These are phyloP conservation scores for Gasterosteus nipponicus DNA, from an alignment of 2,113 vertebrate species.

Conservation along the genomic window DNA sequence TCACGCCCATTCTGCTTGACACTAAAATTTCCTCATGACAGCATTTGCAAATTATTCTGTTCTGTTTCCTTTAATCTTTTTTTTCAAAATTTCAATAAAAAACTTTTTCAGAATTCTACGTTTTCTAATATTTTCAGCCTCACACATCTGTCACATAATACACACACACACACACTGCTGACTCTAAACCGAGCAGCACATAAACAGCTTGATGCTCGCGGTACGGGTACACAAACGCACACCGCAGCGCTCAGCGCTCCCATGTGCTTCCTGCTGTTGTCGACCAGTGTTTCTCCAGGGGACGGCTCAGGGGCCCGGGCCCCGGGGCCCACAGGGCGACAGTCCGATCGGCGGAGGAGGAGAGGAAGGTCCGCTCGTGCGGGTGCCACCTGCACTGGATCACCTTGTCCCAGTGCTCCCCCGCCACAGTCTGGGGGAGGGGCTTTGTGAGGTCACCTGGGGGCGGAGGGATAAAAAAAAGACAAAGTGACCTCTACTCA, in stretches of 20 bases:
- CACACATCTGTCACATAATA: neutral
- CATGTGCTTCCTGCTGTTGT: conserved; percentile 23
- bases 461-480: conserved; percentile 24
- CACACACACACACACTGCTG: conserved; percentile 2
- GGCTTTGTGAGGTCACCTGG: conserved; percentile 95
- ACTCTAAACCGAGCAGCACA: conserved; percentile 9
- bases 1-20: conserved; percentile 1
- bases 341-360: conserved; percentile 95
- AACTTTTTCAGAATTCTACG: neutral
- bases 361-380: conserved; percentile 92
- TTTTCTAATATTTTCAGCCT: conserved; percentile 20
- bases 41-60: neutral
- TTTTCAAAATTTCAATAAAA: neutral
- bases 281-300: neutral
- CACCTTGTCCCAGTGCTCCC: conserved; percentile 96
- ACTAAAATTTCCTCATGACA: neutral
- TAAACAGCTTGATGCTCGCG: conserved; percentile 1
- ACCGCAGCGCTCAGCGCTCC: conserved; percentile 71
- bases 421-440: conserved; percentile 91
- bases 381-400: conserved; percentile 98
- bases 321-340: conserved; percentile 93
- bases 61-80: conserved; percentile 12
- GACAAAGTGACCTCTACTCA: neutral
- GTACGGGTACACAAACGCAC: neutral
- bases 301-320: conserved; percentile 73